Conservation (phyloP, 2,797 vertebrate genomes). For the Lithobates pipiens region DNA sequence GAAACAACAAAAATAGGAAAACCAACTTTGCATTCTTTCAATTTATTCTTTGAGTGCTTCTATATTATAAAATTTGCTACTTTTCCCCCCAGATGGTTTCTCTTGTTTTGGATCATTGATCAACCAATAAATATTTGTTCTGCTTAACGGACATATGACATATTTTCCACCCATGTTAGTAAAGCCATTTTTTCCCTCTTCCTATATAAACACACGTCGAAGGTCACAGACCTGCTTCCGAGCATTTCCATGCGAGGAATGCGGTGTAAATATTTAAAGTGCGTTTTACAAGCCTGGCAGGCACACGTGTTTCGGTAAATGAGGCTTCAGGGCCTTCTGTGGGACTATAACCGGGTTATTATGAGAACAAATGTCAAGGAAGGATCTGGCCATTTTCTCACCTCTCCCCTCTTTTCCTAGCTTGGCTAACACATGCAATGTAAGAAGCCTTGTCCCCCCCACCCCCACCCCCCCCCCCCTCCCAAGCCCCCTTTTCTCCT, state of each 20-base stretch:
- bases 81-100: not conserved
- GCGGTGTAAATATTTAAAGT: conserved; percentile 35
- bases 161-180: not conserved
- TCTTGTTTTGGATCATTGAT: not conserved
- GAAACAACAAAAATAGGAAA: too few relatives aligned
- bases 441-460: not conserved
- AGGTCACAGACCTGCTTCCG: conserved; percentile 12
- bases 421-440: conserved; percentile 1
- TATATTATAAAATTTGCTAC: not conserved
- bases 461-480: too few relatives aligned
- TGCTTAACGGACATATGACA: not conserved
- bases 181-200: conserved; percentile 18
- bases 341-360: conserved; percentile 37
- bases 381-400: conserved; percentile 35
- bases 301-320: conserved; percentile 41
- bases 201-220: not conserved
- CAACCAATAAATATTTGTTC: not conserved
- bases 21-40: too few relatives aligned
- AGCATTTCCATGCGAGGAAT: conserved; percentile 33
- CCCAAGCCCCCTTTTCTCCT: too few relatives aligned
- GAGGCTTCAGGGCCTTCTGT: not conserved
- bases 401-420: conserved; percentile 6
- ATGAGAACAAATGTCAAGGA: conserved; percentile 33
- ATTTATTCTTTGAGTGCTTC: too few relatives aligned
- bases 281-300: conserved; percentile 41